Base-by-base conservation (phyloP, 2,888 invertebrate genomes). In the Tetheella fluctuosa region DNA sequence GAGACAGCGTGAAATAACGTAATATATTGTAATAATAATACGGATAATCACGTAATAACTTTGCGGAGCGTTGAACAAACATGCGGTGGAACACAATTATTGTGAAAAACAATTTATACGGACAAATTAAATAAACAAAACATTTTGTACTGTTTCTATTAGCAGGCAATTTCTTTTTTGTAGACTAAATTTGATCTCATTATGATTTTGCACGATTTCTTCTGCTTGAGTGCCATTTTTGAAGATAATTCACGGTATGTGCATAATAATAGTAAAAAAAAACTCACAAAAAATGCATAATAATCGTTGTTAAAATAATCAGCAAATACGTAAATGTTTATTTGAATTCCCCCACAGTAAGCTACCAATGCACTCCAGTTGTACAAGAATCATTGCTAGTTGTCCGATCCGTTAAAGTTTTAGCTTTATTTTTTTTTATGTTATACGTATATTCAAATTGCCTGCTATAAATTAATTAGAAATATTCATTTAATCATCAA, bases 101-200 rank as follows among this genome's bases (percentile, higher is more conserved):
- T 69, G 54, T 54, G 28, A 70, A 68, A 65, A 70, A 74, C 64
- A 69, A 66, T 67, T 67, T 75, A 71, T 71, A 77, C 82, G 88
- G 84, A 88, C 85, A 85, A 89, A 84, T 48, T 20, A 62, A 56
- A 54, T 39, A 52, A 20, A 34, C 34, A 70, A 73, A 74, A 74
- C 70, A 68, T 77, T 77, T 80, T 78, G 76, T 81, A 76, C 70
- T 77, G 73, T 77, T 68, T 69, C 66, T 69, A 55, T 61, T 79
- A 86, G 91, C 91, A 91, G 92, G 92, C 92, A 92, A 91, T 91
- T 89, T 78, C 57, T 61, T 57, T 82, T 78, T 74, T 71, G 67
- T 81, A 77, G 79, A 73, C 79, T 81, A 78, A 83, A 83, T 85
- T 86, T 90, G 91, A 92, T 91, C 91, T 91, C 91, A 91, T 88